Evolutionary conservation across 2,113 vertebrate genomes (phyloP).

Genomic region (Apeltes quadracus): DNA sequence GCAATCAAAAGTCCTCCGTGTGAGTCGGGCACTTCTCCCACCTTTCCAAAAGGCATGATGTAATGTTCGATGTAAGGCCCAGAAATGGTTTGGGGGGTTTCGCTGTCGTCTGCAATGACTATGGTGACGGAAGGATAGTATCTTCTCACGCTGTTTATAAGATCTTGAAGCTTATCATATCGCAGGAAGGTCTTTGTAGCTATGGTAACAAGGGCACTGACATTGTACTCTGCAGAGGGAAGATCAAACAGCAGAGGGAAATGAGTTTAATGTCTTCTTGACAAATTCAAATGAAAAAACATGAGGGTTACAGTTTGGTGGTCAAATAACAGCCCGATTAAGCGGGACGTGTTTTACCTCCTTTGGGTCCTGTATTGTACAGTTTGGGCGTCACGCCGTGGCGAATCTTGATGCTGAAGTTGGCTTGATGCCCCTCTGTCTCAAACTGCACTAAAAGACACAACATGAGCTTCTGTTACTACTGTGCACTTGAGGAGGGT

Average conservation of each 20-base stretch:
- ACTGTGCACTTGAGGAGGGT: background rate
- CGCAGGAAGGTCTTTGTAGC: constrained; percentile 93
- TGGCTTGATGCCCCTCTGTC: constrained; percentile 84
- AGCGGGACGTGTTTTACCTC: constrained; percentile 51
- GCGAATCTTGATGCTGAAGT: constrained; percentile 86
- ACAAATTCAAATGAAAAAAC: background rate
- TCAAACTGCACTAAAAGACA: constrained; percentile 86
- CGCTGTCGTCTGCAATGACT: constrained; percentile 89
- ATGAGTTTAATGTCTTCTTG: background rate
- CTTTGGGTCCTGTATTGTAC: constrained; percentile 81
- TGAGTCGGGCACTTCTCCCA: constrained; percentile 34
- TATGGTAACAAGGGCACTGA: constrained; percentile 88
- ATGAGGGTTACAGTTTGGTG: background rate
- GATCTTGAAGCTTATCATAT: constrained; percentile 86
- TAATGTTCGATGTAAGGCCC: constrained; percentile 90
- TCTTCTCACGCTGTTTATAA: constrained; percentile 88
- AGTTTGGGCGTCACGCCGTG: constrained; percentile 86
- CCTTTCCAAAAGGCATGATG: constrained; percentile 95
- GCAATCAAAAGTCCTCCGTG: background rate
- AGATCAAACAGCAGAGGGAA: constrained; percentile 1
- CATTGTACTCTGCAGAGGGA: constrained; percentile 80
- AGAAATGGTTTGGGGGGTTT: constrained; percentile 81
- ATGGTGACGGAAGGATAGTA: constrained; percentile 90
- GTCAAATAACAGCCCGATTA: background rate
- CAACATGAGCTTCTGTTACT: constrained; percentile 35